Percentiles rank a stretch among this genome's conserved stretches.
Evolutionary conservation across 2,888 invertebrate genomes (phyloP).

Genomic region (Cryptocheilus praepositus): DNA sequence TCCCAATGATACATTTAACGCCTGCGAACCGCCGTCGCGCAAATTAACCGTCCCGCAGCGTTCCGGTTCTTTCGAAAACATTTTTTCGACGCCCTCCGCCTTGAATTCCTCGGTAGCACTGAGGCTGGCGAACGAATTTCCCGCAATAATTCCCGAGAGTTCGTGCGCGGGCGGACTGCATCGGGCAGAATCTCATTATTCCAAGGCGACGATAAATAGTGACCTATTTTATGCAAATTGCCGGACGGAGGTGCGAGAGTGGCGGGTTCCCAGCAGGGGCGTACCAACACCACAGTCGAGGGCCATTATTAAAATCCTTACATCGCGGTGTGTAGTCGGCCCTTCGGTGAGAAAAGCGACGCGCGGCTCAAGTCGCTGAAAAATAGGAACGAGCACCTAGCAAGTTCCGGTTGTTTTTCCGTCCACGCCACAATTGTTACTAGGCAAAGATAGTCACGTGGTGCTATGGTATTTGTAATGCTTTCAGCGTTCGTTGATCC

Average conservation of each 20-base stretch:
- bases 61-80: too few species aligned
- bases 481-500: too few species aligned
- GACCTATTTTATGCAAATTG: conserved; percentile 54
- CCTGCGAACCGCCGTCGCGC: too few species aligned
- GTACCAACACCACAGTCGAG: conserved; percentile 28
- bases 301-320: conserved; percentile 59
- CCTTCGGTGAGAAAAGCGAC: conserved; percentile 28
- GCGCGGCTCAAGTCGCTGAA: not conserved
- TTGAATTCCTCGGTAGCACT: conserved; percentile 8
- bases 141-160: conserved; percentile 23
- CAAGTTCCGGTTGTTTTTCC: too few species aligned
- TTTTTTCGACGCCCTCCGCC: not conserved
- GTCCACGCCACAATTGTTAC: too few species aligned
- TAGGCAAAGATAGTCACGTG: too few species aligned
- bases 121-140: conserved; percentile 9
- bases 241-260: conserved; percentile 42
- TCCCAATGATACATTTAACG: too few species aligned
- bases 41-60: too few species aligned
- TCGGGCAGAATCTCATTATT: conserved; percentile 36
- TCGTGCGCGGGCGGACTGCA: conserved; percentile 9
- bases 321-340: conserved; percentile 32
- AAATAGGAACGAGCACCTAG: too few species aligned
- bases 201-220: conserved; percentile 47
- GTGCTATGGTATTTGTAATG: too few species aligned
- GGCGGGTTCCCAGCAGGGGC: conserved; percentile 29